phyloP scores from a whole-genome alignment of 2,113 vertebrate genomes.

The Brevimyrus niger region DNA sequence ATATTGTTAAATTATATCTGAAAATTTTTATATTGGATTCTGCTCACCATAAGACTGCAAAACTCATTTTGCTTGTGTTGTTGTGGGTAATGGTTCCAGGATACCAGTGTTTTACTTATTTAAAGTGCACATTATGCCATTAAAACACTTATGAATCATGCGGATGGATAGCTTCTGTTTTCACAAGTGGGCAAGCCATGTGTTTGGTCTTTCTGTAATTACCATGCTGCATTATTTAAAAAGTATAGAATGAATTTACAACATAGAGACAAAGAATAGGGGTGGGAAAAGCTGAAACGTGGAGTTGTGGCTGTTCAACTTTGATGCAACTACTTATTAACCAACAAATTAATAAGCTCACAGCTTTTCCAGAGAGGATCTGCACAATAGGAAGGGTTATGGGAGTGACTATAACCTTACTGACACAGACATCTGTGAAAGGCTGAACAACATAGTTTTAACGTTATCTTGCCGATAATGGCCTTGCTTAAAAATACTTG shows the following conservation, averaged over 20 bases:
- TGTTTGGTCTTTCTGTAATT: background rate
- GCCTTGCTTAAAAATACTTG: background rate
- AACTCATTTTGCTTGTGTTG: background rate
- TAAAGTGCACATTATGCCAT: background rate
- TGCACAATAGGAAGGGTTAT: background rate
- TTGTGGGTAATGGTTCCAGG: background rate
- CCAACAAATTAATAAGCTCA: background rate
- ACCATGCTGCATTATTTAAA: background rate
- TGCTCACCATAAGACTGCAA: background rate
- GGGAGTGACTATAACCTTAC: background rate
- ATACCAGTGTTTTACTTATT: background rate
- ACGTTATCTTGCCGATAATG: background rate
- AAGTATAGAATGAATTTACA: background rate
- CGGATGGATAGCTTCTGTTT: background rate
- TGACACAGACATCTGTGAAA: background rate
- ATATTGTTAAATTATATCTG: background rate
- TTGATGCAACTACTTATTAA: conserved; percentile 3
- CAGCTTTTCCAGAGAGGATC: background rate
- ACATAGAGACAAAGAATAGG: background rate
- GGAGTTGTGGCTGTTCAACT: background rate
- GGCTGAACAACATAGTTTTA: background rate
- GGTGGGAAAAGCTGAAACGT: background rate
- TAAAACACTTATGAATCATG: background rate
- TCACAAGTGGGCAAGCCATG: background rate
- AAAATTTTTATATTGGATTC: background rate